Base-by-base conservation (phyloP, 2,888 invertebrate genomes). In the Caenorhabditis doughertyi region DNA sequence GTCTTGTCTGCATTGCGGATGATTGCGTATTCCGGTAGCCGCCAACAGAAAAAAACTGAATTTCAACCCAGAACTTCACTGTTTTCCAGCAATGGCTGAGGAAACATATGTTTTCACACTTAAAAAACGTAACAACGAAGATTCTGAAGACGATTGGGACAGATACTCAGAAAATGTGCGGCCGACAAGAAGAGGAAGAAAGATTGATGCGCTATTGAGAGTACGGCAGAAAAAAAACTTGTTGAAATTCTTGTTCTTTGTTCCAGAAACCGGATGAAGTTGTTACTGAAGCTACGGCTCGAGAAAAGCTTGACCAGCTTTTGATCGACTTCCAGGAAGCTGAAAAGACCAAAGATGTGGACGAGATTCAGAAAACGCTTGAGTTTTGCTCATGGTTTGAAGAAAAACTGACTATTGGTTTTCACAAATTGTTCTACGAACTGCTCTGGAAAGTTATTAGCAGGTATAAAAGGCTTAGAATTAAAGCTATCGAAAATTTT, bases 381-480 rank as follows among this genome's bases (percentile, higher is more conserved):
- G 71, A 83, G 13, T 87, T 83, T 51, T 85, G 85, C 29, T 49
- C 65, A n/a, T 88, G 88, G 88, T 88, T 88, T 56, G 86, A 87
- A n/a, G 60, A 83, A 18, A 70, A 76, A 23, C 68, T 85, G 21
- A 67, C 85, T 0, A 74, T 84, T 23, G 87, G 85, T n/a, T 77
- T 56, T 47, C 88, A 88, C 21, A 85, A 85, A 32, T 62, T 87
- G 29, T 82, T 79, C 42, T 88, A 88, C 42, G 70, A 84, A 42
- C 58, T 84, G 25, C 72, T 88, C 2, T 88, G 88, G 88, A 87
- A 83, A 65, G 79, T 86, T 44, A 80, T 88, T 3, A 81, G 77
- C 56, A 56, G 67, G 76, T 68, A 23, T 25, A 8, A 21, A 0
- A 25, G 8, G 4, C 2, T 25, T 3, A 11, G 2, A 25, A n/a